Conservation (phyloP, 2,888 invertebrate species). For the Lepeophtheirus nordmannii region DNA sequence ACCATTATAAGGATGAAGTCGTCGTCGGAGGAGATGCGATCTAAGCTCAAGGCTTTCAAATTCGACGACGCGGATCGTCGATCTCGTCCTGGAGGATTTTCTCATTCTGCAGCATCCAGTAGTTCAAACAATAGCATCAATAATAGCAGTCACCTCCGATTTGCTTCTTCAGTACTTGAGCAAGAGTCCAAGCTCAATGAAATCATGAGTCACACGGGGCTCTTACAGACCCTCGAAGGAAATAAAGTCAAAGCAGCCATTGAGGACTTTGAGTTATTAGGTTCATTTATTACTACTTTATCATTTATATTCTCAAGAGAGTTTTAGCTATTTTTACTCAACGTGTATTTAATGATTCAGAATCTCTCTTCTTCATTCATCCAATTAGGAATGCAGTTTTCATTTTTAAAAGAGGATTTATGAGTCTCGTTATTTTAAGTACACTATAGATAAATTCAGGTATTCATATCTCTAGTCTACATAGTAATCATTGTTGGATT, state of each 20-base stretch:
- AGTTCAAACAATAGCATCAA: background rate
- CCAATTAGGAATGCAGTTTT: no score
- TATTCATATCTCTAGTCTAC: no score
- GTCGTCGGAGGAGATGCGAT: slow-evolving; percentile 4
- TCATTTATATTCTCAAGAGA: no score
- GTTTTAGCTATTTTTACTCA: no score
- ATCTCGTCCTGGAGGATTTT: background rate
- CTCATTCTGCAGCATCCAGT: background rate
- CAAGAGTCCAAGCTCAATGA: slow-evolving; percentile 67
- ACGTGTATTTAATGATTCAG: no score
- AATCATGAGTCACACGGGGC: slow-evolving; percentile 83
- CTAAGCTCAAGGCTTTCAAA: slow-evolving; percentile 5
- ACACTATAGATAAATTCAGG: no score
- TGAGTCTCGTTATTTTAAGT: no score
- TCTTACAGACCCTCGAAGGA: slow-evolving; percentile 58
- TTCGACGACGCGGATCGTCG: slow-evolving; percentile 3
- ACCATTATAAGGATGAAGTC: background rate
- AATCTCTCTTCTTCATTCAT: no score
- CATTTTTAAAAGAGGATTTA: no score
- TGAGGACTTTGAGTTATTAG: slow-evolving; percentile 10
- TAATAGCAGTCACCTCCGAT: slow-evolving; percentile 31
- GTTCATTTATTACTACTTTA: background rate
- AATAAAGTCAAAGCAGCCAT: background rate
- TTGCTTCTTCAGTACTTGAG: slow-evolving; percentile 29
- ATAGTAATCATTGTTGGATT: no score